Evolutionary conservation across 2,113 vertebrate genomes (phyloP).

Genomic region (Neolamprologus tretocephalus): DNA sequence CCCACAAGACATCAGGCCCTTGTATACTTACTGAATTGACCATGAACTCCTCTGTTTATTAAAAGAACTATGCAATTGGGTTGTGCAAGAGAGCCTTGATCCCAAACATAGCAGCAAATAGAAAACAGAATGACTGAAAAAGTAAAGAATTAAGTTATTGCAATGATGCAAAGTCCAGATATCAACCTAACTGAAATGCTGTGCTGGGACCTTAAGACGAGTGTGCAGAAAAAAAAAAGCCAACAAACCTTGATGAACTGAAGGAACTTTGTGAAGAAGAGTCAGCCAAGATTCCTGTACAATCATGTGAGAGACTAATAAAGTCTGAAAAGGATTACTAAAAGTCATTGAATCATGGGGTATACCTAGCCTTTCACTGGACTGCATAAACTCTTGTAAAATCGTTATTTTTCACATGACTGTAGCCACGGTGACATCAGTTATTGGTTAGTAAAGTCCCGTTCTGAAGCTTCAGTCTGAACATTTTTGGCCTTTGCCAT

Average conservation of each 20-base stretch:
- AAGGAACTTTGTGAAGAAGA: background rate
- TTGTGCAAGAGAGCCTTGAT: background rate
- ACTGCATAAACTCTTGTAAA: background rate
- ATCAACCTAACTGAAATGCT: background rate
- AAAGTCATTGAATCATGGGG: background rate
- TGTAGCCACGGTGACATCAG: background rate
- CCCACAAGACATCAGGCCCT: background rate
- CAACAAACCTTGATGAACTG: background rate
- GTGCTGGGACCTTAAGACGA: fast-evolving
- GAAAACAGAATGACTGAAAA: background rate
- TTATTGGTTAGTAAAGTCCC: background rate
- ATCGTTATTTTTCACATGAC: background rate
- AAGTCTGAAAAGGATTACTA: background rate
- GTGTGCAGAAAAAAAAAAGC: fast-evolving
- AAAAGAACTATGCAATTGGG: background rate
- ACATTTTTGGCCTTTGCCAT: background rate
- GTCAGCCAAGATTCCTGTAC: background rate
- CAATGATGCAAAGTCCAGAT: background rate
- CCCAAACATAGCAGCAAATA: background rate
- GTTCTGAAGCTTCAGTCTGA: background rate
- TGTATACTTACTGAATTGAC: background rate
- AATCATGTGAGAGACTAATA: background rate
- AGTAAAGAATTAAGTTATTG: background rate
- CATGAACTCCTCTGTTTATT: background rate
- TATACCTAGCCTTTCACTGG: background rate